Conservation (phyloP, 2,888 invertebrate genomes). For the Antitype chi region DNA sequence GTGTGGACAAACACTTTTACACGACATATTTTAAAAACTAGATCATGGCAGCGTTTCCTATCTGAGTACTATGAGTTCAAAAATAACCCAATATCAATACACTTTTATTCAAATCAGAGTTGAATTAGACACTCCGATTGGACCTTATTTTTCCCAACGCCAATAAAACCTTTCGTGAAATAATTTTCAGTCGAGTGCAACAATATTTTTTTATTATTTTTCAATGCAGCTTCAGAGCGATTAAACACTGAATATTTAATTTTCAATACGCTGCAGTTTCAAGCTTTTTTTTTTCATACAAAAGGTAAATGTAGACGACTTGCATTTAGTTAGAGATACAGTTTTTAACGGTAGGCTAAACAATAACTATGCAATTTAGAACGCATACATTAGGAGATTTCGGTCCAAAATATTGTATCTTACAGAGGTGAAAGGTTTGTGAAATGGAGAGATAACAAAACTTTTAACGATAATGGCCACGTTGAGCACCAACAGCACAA, state of each 20-base stretch:
- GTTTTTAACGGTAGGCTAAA: constrained; percentile 1
- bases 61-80: too few relatives aligned
- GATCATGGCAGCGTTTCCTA: too few relatives aligned
- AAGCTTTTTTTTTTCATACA: constrained; percentile 21
- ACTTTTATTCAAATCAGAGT: not conserved
- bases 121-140: constrained; percentile 9
- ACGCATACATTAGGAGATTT: not conserved
- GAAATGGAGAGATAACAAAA: not conserved
- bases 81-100: not conserved
- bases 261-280: constrained; percentile 57
- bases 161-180: constrained; percentile 50
- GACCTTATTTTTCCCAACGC: constrained; percentile 8
- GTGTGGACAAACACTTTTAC: too few relatives aligned
- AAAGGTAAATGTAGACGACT: not conserved
- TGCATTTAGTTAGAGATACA: constrained; percentile 20
- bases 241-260: constrained; percentile 67
- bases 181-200: constrained; percentile 43
- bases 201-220: constrained; percentile 49
- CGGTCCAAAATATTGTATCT: not conserved
- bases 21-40: too few relatives aligned
- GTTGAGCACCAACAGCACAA: not conserved
- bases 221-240: constrained; percentile 39
- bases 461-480: not conserved
- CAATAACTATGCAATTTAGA: too few relatives aligned
- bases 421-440: too few relatives aligned